Evolutionary conservation across 2,113 vertebrate genomes (phyloP).

Genomic region (Laterallus jamaicensis): DNA sequence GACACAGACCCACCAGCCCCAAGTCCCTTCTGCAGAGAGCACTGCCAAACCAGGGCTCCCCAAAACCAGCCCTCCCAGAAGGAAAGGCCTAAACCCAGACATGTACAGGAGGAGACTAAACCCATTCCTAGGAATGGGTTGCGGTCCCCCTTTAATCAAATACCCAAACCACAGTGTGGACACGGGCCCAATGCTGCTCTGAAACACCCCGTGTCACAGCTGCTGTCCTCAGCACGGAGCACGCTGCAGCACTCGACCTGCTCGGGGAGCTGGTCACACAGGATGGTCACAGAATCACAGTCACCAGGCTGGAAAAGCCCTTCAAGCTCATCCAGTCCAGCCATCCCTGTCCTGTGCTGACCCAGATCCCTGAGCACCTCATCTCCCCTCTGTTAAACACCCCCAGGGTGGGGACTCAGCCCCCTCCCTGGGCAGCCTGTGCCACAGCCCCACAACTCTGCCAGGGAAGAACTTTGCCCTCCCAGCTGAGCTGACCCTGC

Average conservation of each 20-base stretch:
- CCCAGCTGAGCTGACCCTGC: too few species aligned
- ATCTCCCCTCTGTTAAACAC: too few species aligned
- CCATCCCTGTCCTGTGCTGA: too few species aligned
- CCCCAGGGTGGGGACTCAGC: too few species aligned
- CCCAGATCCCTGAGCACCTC: too few species aligned
- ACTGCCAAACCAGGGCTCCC: neutral
- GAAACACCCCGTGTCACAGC: neutral
- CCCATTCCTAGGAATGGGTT: neutral
- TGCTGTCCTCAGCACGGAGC: neutral
- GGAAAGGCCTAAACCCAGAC: neutral
- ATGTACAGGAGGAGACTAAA: neutral
- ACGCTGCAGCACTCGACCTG: accelerated
- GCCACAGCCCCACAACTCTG: too few species aligned
- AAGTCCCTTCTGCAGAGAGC: too few species aligned
- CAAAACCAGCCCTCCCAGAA: neutral
- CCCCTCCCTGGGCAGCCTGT: too few species aligned
- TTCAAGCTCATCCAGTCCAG: too few species aligned
- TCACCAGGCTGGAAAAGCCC: too few species aligned
- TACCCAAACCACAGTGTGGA: neutral
- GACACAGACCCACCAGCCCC: neutral
- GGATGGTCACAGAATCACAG: too few species aligned
- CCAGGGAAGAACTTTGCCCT: too few species aligned
- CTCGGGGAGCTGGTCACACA: neutral
- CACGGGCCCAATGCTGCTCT: neutral
- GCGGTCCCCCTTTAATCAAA: neutral